Base-by-base conservation (phyloP, 2,797 vertebrate species). In the Muscicapa comitata region DNA sequence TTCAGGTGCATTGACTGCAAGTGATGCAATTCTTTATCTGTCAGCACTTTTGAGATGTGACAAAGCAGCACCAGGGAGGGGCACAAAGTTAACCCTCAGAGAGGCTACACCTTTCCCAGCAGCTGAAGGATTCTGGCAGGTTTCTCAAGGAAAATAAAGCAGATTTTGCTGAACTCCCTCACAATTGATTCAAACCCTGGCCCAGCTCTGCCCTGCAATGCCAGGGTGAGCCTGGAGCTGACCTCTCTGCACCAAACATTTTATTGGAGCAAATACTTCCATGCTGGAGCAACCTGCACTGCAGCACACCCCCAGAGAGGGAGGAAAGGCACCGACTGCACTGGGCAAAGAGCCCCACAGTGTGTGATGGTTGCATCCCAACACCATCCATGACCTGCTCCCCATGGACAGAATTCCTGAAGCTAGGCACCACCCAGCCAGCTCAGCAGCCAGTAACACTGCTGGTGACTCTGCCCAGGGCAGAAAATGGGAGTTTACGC, bases 321-420 rank as follows among this genome's bases (percentile, higher is more conserved):
- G 26, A 38, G 7, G 6, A 20, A 29, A 38, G 11, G 11, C 16
- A 10, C 4, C n/a, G 53, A 13, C 6, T 12, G 3, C 13, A 38
- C 57, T 3, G 14, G 25, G 63, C 53, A 43, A 23, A 26, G 66
- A 42, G 9, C 10, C 70, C 31, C 29, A 0, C 0, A 1, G 35
- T 4, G 0, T 28, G 37, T 3, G 50, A 28, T 10, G 15, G 3
- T 1, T 15, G 42, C 35, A 31, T 6, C 76, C 7, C 4, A 17
- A 38, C 19, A 55, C 28, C 35, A 2, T 1, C 59, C 37, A 6
- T 5, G 35, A 31, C 13, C 57, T 40, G n/a, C 43, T 38, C 58
- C 43, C 63, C 61, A 9, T 0, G 7, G 45, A 33, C 43, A 58
- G 47, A 6, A 4, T 0, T 6, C 26, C 42, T 16, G 2, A 45